Conservation (phyloP, 2,888 invertebrate species). For the Phortica magna region DNA sequence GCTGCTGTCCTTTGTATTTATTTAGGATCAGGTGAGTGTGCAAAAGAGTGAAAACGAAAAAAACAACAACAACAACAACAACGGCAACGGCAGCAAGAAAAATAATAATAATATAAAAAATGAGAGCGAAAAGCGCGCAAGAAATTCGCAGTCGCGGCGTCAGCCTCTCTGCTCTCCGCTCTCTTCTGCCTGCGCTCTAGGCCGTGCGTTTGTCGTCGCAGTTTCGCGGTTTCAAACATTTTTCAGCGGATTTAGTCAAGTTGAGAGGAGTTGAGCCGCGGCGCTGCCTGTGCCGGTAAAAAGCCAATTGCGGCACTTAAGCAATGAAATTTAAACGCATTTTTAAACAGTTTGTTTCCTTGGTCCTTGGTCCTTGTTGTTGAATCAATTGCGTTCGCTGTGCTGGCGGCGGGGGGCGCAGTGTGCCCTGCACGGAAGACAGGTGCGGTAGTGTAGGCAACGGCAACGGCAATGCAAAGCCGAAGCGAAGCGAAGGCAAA, state of each 20-base stretch:
- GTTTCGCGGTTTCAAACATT: conserved; percentile 64
- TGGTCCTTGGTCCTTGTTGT: background rate
- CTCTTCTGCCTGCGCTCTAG: background rate
- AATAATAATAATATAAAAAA: background rate
- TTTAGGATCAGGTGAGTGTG: conserved; percentile 75
- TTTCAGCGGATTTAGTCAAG: conserved; percentile 35
- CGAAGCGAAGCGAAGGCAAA: too few relatives aligned
- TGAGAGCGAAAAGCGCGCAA: too few relatives aligned
- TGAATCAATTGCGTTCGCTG: background rate
- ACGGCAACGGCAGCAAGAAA: background rate
- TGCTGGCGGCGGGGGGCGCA: background rate
- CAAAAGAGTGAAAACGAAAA: conserved; percentile 29
- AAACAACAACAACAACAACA: background rate
- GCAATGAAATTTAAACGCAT: conserved; percentile 72
- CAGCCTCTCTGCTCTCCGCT: background rate
- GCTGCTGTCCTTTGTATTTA: conserved; percentile 63
- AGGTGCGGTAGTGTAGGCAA: background rate
- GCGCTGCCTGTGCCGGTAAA: conserved; percentile 30
- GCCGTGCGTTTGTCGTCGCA: conserved; percentile 49
- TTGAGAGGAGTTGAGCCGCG: conserved; percentile 5
- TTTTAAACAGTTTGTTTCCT: conserved; percentile 43
- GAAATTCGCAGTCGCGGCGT: too few relatives aligned
- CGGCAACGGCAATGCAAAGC: conserved; percentile 9
- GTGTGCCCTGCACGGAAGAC: background rate
- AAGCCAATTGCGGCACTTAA: conserved; percentile 50